phyloP scores from a whole-genome alignment of 1,140 invertebrate species.

The Muscidifurax raptorellus region DNA sequence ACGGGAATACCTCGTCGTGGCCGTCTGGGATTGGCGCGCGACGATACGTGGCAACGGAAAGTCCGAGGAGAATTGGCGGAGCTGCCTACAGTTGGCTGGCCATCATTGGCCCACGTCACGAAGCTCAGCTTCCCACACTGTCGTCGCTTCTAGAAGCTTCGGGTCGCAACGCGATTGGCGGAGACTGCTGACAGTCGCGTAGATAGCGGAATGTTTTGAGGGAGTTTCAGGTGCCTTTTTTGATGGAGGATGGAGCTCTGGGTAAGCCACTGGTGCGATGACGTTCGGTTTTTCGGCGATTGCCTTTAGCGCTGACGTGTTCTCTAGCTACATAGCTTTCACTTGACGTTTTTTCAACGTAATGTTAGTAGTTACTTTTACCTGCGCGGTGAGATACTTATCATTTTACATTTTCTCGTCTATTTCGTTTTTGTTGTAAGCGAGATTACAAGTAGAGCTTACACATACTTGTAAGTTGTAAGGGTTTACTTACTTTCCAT shows the following conservation, averaged over 20 bases:
- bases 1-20: slow-evolving; percentile 75
- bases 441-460: too few species aligned
- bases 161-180: slow-evolving; percentile 53
- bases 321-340: slow-evolving; percentile 7
- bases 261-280: too few species aligned
- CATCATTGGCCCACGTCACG: slow-evolving; percentile 77
- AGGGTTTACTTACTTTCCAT: too few species aligned
- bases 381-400: too few species aligned
- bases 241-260: neutral
- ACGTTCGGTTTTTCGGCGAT: too few species aligned
- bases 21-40: slow-evolving; percentile 70
- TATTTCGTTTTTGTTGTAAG: too few species aligned
- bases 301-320: neutral
- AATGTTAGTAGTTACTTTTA: too few species aligned
- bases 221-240: neutral
- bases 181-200: slow-evolving; percentile 4
- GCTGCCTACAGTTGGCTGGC: slow-evolving; percentile 71
- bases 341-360: neutral
- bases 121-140: neutral
- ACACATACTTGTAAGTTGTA: too few species aligned
- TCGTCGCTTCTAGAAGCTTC: slow-evolving; percentile 63
- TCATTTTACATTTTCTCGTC: too few species aligned
- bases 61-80: slow-evolving; percentile 62
- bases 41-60: slow-evolving; percentile 63
- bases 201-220: slow-evolving; percentile 52